phyloP scores from a whole-genome alignment of 2,113 vertebrate species.

The Promerops cafer region DNA sequence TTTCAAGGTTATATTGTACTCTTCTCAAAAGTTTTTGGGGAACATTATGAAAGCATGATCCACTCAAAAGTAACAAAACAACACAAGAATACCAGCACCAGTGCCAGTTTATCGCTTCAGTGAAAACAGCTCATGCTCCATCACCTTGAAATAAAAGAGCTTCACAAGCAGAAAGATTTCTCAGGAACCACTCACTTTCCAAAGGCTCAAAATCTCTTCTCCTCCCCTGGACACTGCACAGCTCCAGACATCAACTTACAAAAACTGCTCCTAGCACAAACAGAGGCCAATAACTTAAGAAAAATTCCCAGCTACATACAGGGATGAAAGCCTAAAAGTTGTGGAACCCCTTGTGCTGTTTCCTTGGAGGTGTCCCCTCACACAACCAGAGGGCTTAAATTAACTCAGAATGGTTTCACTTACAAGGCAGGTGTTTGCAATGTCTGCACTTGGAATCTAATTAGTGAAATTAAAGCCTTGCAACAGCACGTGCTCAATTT shows the following conservation, averaged over 20 bases:
- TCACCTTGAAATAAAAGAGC: neutral
- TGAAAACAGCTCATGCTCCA: neutral
- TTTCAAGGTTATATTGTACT: neutral
- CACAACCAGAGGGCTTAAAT: neutral
- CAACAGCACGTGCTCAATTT: neutral
- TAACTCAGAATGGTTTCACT: neutral
- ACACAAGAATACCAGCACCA: neutral
- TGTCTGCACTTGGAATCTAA: neutral
- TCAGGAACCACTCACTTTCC: neutral
- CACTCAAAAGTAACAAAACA: neutral
- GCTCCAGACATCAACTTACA: neutral
- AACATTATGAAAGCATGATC: neutral
- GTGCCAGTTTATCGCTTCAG: neutral
- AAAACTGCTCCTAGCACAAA: neutral
- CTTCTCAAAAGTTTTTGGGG: neutral
- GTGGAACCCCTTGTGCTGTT: rapidly evolving
- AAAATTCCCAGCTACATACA: neutral
- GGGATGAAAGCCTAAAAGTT: neutral
- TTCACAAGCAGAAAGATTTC: neutral
- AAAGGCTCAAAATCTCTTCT: neutral
- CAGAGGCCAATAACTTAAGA: neutral
- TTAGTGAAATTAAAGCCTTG: conserved; percentile 12
- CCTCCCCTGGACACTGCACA: neutral
- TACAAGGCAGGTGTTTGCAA: neutral
- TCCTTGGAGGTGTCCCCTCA: neutral